A percentile compares a stretch with the other conserved stretches of the same genome.
phyloP scores from a whole-genome alignment of 2,888 invertebrate species.

The Atethmia centrago region DNA sequence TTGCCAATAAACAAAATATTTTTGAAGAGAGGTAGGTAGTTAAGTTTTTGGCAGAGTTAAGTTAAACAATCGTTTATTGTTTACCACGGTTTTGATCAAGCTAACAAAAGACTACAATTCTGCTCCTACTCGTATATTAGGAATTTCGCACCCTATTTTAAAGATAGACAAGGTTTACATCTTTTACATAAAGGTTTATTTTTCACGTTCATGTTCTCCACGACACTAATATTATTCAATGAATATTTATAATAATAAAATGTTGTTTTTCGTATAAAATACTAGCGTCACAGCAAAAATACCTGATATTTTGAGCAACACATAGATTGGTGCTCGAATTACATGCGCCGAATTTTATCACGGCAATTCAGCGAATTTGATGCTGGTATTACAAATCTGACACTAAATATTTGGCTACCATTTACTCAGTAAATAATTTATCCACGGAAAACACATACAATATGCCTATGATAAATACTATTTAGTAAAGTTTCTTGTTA shows the following conservation, averaged over 20 bases:
- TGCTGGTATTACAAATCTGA: conserved; percentile 23
- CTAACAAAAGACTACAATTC: conserved; percentile 8
- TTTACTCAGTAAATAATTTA: conserved; percentile 12
- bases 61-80: conserved; percentile 9
- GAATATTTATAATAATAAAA: background rate
- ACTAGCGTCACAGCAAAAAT: background rate
- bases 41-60: background rate
- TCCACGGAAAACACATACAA: background rate
- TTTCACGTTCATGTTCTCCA: background rate
- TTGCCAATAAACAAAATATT: background rate
- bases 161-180: too few species aligned
- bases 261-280: background rate
- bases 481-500: too few species aligned
- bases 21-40: background rate
- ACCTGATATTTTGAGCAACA: conserved; percentile 15
- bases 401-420: conserved; percentile 21
- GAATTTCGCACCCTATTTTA: conserved; percentile 9
- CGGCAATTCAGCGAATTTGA: conserved; percentile 35
- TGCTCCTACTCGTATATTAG: too few species aligned
- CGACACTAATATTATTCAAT: background rate
- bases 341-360: conserved; percentile 17
- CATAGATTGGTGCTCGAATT: conserved; percentile 26
- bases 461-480: background rate
- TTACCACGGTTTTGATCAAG: background rate
- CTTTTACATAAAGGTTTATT: background rate